Evolutionary conservation across 2,113 vertebrate species (phyloP).

Genomic region (Paratilapia polleni): DNA sequence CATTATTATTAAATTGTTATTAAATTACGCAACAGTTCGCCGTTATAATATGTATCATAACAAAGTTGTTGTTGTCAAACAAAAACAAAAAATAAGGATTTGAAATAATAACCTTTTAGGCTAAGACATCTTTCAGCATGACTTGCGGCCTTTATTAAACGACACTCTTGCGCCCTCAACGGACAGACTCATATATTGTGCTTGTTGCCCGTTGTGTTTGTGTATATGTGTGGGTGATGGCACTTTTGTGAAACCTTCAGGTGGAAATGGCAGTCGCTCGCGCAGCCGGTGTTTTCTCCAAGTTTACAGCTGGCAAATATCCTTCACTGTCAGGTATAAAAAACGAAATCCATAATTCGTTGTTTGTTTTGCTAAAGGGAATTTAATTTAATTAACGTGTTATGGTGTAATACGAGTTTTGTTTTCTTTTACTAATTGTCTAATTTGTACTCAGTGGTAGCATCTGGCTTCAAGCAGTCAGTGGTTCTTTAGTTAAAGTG

Average conservation of each 20-base stretch:
- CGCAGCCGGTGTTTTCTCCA: not conserved
- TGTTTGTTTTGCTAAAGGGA: not conserved
- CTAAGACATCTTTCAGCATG: not conserved
- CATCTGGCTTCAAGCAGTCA: not conserved
- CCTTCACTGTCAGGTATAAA: not conserved
- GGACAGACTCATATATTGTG: not conserved
- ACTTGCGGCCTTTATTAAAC: not conserved
- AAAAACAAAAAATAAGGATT: not conserved
- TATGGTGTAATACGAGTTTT: no score
- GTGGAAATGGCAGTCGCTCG: not conserved
- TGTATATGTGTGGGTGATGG: not conserved
- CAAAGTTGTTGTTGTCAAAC: not conserved
- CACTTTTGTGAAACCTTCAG: not conserved
- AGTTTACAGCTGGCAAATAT: not conserved
- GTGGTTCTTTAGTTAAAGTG: no score
- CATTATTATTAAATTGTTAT: not conserved
- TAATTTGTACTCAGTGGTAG: not conserved
- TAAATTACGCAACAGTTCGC: not conserved
- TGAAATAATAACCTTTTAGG: not conserved
- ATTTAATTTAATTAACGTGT: not conserved
- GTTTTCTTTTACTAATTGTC: not conserved
- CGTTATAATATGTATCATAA: not conserved
- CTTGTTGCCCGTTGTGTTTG: no score
- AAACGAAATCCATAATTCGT: no score
- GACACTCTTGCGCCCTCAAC: conserved; percentile 4